Evolutionary conservation across 2,113 vertebrate genomes (phyloP), one percentile per base, ranked within the genome.

Genomic region (Romanogobio albipinnatus): DNA sequence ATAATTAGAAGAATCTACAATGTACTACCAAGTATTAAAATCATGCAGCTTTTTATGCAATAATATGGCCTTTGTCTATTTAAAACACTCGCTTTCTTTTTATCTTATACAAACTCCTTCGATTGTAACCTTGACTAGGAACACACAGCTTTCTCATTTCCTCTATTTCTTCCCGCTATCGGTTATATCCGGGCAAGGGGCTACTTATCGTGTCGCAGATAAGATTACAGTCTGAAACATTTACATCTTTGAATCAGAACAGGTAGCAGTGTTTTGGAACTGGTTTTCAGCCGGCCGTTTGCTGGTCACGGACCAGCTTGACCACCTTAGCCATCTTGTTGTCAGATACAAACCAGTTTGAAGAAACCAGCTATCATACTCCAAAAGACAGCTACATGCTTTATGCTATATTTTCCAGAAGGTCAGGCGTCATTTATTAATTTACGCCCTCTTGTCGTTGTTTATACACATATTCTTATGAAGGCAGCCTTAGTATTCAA

Each of bases 171-270:
- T 75, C 56, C 9, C 62, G 29, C 33, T 45, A 68, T 66, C 59
- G 33, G 39, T 53, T 78, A 49, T 68, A 36, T 68, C 75, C 15
- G 24, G 53, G n/a, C 33, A 51, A 70, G 36, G 58, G 75, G 81
- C 80, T 26, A 87, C 90, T 86, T 87, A 88, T 88, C 68, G 90
- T 71, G 90, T 85, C 76, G 76, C 86, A 90, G 90, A 91, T 92
- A 90, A 92, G 87, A 86, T 83, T 81, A 75, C 88, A 90, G 87
- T 91, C 76, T 83, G 82, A 82, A 89, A 86, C 87, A 85, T 89
- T 84, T 75, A 82, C 70, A 79, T 4, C 17, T 61, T 24, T 4
- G 19, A 47, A 62, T 79, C 58, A 3, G 39, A 73, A 47, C 22
- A 1, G n/a, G 43, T 49, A 47, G 70, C 22, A 4, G 17, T 11